These are phyloP conservation scores for Protodeltote pygarga DNA, from an alignment of 2,888 invertebrate species.

Conservation along the genomic window DNA sequence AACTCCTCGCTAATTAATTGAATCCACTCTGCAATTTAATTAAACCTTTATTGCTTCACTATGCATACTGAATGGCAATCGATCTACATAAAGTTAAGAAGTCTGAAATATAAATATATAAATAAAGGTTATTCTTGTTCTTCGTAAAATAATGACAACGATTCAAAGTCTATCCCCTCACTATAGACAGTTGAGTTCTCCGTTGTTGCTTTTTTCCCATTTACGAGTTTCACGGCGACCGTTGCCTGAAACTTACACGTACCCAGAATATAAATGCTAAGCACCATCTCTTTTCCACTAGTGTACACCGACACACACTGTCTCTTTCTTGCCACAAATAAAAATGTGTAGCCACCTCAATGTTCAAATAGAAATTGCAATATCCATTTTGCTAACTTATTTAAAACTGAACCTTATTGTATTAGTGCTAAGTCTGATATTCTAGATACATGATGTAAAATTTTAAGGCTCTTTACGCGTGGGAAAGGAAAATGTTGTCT, in stretches of 20 bases:
- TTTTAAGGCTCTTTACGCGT: slow-evolving; percentile 63
- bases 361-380: slow-evolving; percentile 81
- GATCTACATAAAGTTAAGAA: slow-evolving; percentile 15
- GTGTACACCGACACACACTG: slow-evolving; percentile 51
- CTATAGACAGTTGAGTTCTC: slow-evolving; percentile 82
- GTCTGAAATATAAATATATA: not conserved
- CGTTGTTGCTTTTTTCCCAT: slow-evolving; percentile 87
- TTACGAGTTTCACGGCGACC: slow-evolving; percentile 87
- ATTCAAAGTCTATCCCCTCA: slow-evolving; percentile 67
- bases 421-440: slow-evolving; percentile 52
- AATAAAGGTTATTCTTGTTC: slow-evolving; percentile 4
- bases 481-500: slow-evolving; percentile 79
- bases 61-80: slow-evolving; percentile 18
- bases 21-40: slow-evolving; percentile 35
- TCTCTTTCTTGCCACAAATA: slow-evolving; percentile 81
- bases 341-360: slow-evolving; percentile 84
- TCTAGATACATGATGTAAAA: slow-evolving; percentile 30
- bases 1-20: slow-evolving; percentile 30
- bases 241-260: slow-evolving; percentile 87
- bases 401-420: slow-evolving; percentile 62
- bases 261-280: slow-evolving; percentile 85
- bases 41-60: slow-evolving; percentile 21
- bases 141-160: slow-evolving; percentile 45
- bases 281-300: slow-evolving; percentile 66
- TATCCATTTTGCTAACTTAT: slow-evolving; percentile 65